These are phyloP conservation scores for Antennarius maculatus DNA, from an alignment of 2,797 vertebrate genomes.

Conservation along the genomic window DNA sequence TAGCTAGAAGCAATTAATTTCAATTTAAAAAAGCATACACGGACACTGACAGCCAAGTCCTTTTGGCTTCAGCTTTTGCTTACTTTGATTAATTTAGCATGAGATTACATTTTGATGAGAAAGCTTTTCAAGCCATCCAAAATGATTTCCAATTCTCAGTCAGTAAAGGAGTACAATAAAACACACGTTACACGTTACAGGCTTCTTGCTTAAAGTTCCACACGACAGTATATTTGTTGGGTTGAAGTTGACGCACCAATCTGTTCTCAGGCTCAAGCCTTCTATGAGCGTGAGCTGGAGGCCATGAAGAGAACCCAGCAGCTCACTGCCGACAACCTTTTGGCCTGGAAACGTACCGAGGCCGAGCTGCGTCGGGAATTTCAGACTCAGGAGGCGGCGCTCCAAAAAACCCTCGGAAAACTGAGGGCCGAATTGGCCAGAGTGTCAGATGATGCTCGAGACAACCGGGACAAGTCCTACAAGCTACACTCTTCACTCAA, in stretches of 20 bases:
- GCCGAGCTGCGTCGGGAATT: conserved; percentile 92
- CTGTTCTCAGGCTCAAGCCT: conserved; percentile 85
- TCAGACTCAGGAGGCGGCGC: conserved; percentile 91
- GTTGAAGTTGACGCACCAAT: background rate
- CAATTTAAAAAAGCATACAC: background rate
- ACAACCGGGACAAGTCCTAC: conserved; percentile 90
- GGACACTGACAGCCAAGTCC: conserved; percentile 15
- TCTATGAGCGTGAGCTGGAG: conserved; percentile 96
- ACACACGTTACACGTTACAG: background rate
- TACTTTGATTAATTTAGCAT: conserved; percentile 5
- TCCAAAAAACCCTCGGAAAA: conserved; percentile 93
- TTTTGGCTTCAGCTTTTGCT: conserved; percentile 17
- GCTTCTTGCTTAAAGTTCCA: background rate
- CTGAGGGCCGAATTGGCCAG: conserved; percentile 91
- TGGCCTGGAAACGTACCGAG: conserved; percentile 96
- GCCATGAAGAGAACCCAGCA: conserved; percentile 96
- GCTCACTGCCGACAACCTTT: conserved; percentile 93
- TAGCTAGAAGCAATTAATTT: conserved; percentile 31
- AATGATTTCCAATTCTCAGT: background rate
- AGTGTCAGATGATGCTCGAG: conserved; percentile 91
- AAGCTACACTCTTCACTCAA: conserved; percentile 89
- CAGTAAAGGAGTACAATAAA: background rate
- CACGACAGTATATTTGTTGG: background rate
- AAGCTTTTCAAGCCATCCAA: background rate
- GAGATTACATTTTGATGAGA: conserved; percentile 18